Percentiles rank a stretch among this genome's conserved stretches.
Conservation (phyloP, 2,888 invertebrate species). For the Cylindroiulus punctatus region DNA sequence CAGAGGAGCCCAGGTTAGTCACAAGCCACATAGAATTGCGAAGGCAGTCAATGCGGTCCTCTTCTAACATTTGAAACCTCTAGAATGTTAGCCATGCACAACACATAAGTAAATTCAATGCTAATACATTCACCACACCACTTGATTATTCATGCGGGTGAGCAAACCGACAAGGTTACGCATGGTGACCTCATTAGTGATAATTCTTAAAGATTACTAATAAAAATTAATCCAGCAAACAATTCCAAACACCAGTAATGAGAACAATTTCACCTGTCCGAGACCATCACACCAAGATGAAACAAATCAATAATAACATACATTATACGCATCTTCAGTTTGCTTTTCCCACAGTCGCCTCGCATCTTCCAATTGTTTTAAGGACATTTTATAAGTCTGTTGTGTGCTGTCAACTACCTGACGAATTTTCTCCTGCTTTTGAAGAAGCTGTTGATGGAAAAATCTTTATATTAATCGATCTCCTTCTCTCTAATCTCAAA, state of each 20-base stretch:
- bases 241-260: background rate
- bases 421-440: slow-evolving; percentile 56
- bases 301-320: background rate
- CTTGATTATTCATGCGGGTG: background rate
- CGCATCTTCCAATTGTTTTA: slow-evolving; percentile 55
- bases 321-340: slow-evolving; percentile 56
- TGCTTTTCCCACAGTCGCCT: slow-evolving; percentile 57
- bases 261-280: too few relatives aligned
- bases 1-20: slow-evolving; percentile 57
- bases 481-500: too few relatives aligned
- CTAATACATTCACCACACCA: background rate
- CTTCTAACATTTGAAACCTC: slow-evolving; percentile 57
- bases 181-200: background rate
- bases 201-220: background rate
- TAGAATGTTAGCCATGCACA: slow-evolving; percentile 52
- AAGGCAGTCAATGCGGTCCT: slow-evolving; percentile 56
- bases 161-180: background rate
- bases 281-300: background rate
- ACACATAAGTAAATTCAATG: slow-evolving; percentile 24
- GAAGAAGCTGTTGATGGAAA: slow-evolving; percentile 52
- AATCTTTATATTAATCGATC: too few relatives aligned
- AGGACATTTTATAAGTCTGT: slow-evolving; percentile 52
- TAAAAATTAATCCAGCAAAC: background rate
- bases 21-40: slow-evolving; percentile 58
- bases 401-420: slow-evolving; percentile 54